Base-by-base conservation (phyloP, 2,888 invertebrate genomes). In the Epinotia ramella region DNA sequence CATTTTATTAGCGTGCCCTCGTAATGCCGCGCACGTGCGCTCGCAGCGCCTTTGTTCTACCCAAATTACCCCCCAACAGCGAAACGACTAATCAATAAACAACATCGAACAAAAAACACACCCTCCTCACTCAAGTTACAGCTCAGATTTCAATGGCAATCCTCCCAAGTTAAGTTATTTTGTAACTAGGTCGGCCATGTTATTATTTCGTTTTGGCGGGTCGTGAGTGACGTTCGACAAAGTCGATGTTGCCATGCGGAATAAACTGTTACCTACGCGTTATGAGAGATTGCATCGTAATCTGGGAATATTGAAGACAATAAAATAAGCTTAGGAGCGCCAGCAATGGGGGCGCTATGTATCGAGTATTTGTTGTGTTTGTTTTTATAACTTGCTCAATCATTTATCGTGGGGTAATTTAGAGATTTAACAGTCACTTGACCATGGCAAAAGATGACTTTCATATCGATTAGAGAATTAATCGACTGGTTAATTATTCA, bases 231-330 rank as follows among this genome's bases (percentile, higher is more conserved):
- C 91, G 90, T 88, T 88, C 84, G 83, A 89, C 89, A 91, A 91
- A 91, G 91, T 88, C 89, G 90, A 89, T 92, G 94, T 93, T 94
- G 89, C 92, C 93, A 93, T 92, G 93, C 91, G 92, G 91, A 94
- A 94, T 94, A 94, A 94, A 93, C 93, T 91, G 93, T 91, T 91
- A n/a, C n/a, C n/a, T n/a, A 89, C 88, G 85, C 89, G 90, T 93
- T 93, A 93, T 93, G 91, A 93, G 93, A 91, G 94, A 94, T 94
- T 94, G 92, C 83, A 82, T 85, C 86, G 89, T 94, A 94, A 94
- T 94, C 94, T 94, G 94, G 93, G 93, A 93, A 94, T 94, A 94
- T 94, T 93, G 91, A 92, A 94, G 91, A 94, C 94, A 94, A 94
- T 93, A 91, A 93, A 93, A 93, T 92, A 87, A 92, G 92, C 92